phyloP scores from a whole-genome alignment of 2,113 vertebrate species.

The Gymnarchus niloticus region DNA sequence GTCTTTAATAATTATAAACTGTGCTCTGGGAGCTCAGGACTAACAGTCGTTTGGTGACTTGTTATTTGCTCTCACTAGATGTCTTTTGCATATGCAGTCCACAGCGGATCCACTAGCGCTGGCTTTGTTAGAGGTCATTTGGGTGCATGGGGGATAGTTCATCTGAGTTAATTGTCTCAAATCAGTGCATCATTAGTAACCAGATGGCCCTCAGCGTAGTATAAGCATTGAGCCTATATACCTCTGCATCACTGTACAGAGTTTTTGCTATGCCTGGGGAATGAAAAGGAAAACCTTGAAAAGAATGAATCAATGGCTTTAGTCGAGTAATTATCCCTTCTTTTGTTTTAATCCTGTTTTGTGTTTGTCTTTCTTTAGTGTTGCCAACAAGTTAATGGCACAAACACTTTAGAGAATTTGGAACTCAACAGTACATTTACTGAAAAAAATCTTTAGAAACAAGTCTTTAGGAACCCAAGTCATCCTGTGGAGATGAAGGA shows the following conservation, averaged over 20 bases:
- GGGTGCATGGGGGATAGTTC: neutral
- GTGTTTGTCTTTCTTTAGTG: neutral
- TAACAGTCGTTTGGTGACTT: neutral
- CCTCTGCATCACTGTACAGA: no score
- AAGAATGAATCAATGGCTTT: neutral
- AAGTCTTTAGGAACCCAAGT: neutral
- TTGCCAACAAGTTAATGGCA: neutral
- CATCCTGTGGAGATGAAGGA: neutral
- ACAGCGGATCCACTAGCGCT: neutral
- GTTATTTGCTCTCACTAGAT: neutral
- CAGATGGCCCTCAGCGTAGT: neutral
- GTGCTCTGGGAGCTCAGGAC: neutral
- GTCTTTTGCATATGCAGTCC: neutral
- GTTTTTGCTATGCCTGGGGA: neutral
- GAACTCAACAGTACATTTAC: neutral
- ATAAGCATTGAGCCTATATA: neutral
- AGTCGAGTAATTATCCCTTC: neutral
- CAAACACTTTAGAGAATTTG: neutral
- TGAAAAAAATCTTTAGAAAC: conserved; percentile 7
- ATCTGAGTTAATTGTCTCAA: neutral
- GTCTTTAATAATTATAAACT: neutral
- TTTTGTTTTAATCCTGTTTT: neutral
- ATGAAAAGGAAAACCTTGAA: neutral
- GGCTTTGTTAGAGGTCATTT: neutral
- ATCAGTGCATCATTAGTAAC: neutral